These are phyloP conservation scores for Pterobdella sp. DNA, from an alignment of 2,888 invertebrate species.

Conservation along the genomic window DNA sequence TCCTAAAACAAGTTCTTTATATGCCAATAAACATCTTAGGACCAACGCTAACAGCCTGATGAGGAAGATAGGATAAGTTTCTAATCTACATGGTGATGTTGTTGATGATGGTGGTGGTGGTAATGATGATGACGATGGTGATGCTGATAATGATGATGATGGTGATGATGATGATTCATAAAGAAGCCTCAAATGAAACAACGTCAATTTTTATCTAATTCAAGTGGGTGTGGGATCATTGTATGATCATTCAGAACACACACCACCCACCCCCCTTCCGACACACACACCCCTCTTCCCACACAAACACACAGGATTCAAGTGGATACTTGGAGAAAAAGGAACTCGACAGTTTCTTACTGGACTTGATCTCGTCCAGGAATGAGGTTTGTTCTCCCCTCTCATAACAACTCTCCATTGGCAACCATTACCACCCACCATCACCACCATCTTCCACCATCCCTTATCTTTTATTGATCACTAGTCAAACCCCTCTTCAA, in stretches of 20 bases:
- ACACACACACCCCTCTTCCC: too few relatives aligned
- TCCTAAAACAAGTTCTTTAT: too few relatives aligned
- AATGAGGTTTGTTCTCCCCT: conserved; percentile 19
- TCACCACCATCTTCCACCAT: too few relatives aligned
- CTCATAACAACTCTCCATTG: too few relatives aligned
- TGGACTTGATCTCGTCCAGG: conserved; percentile 24
- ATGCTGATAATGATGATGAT: neutral
- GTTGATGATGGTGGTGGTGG: neutral
- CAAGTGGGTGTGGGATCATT: neutral
- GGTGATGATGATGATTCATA: conserved; percentile 9
- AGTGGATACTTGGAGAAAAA: conserved; percentile 31
- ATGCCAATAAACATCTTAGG: too few relatives aligned
- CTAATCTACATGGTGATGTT: neutral
- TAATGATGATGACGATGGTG: neutral
- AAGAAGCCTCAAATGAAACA: neutral
- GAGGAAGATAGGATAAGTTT: neutral
- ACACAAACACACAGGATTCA: conserved; percentile 25
- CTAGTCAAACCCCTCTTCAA: too few relatives aligned
- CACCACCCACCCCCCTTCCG: too few relatives aligned
- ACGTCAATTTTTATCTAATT: neutral
- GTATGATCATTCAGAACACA: neutral
- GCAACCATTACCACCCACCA: too few relatives aligned
- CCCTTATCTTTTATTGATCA: too few relatives aligned
- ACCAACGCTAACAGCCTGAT: too few relatives aligned
- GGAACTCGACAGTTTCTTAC: conserved; percentile 26